Evolutionary conservation across 2,888 invertebrate genomes (phyloP).

Genomic region (Hybos culiciformis): DNA sequence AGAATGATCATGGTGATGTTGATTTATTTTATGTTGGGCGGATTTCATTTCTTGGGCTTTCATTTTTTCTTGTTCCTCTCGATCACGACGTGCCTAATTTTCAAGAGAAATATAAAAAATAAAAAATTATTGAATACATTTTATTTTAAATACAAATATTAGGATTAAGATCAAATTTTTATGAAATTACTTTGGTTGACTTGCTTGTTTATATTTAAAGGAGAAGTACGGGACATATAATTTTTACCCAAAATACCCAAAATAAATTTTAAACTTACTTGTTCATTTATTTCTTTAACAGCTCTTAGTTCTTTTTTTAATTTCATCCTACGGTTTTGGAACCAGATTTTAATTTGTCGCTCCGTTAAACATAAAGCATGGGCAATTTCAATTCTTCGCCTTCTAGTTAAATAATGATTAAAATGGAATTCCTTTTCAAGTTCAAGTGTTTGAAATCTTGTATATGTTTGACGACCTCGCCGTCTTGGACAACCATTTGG

Average conservation of each 20-base stretch:
- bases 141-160: not conserved
- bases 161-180: not conserved
- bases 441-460: constrained; percentile 94
- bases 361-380: constrained; percentile 92
- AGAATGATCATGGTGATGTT: constrained; percentile 29
- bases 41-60: constrained; percentile 84
- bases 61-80: constrained; percentile 83
- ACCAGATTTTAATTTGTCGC: constrained; percentile 94
- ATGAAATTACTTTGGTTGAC: not conserved
- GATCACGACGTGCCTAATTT: constrained; percentile 60
- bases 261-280: constrained; percentile 31
- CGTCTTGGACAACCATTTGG: constrained; percentile 90
- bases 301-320: constrained; percentile 90
- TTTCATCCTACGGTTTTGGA: constrained; percentile 94
- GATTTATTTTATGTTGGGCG: constrained; percentile 59
- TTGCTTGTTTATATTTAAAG: not conserved
- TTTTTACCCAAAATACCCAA: too few relatives aligned
- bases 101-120: constrained; percentile 3
- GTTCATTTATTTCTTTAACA: constrained; percentile 90
- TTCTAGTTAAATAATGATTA: constrained; percentile 91
- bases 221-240: not conserved
- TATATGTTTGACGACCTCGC: constrained; percentile 93
- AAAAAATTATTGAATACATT: not conserved
- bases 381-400: constrained; percentile 93
- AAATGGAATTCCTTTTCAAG: constrained; percentile 98